Conservation (phyloP, 1,140 invertebrate species). For the Micrasema longulum region DNA sequence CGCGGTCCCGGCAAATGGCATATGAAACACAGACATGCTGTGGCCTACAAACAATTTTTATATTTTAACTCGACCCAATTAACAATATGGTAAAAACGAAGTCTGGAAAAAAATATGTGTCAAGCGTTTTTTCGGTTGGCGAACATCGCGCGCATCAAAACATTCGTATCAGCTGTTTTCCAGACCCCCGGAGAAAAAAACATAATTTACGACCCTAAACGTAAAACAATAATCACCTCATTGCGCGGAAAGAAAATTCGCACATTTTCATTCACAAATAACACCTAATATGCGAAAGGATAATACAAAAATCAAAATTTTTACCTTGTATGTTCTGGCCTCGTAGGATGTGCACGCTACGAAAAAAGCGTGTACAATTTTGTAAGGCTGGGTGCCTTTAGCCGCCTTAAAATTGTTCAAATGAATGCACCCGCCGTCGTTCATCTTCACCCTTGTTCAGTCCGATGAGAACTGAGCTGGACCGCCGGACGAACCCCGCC, state of each 20-base stretch:
- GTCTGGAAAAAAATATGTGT: constrained; percentile 15
- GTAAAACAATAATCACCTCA: background rate
- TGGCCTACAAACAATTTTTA: constrained; percentile 69
- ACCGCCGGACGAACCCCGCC: constrained; percentile 11
- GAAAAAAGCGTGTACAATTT: constrained; percentile 82
- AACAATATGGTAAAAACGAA: background rate
- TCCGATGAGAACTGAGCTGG: background rate
- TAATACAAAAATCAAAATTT: constrained; percentile 40
- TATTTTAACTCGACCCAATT: background rate
- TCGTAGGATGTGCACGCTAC: constrained; percentile 78
- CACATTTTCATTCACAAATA: constrained; percentile 8
- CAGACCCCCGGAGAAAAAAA: constrained; percentile 12
- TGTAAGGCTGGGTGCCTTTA: constrained; percentile 79
- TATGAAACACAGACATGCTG: constrained; percentile 80
- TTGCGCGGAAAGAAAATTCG: background rate
- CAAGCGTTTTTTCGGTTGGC: background rate
- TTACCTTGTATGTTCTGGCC: constrained; percentile 79
- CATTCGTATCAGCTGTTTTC: constrained; percentile 45
- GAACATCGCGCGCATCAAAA: constrained; percentile 39
- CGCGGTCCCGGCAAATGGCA: constrained; percentile 81
- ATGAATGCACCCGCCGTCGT: constrained; percentile 80
- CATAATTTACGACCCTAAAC: constrained; percentile 3
- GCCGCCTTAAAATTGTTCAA: constrained; percentile 81
- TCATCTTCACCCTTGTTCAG: constrained; percentile 68
- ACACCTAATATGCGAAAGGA: constrained; percentile 5